Conservation (phyloP, 2,888 invertebrate species). For the Lutraria lutraria region DNA sequence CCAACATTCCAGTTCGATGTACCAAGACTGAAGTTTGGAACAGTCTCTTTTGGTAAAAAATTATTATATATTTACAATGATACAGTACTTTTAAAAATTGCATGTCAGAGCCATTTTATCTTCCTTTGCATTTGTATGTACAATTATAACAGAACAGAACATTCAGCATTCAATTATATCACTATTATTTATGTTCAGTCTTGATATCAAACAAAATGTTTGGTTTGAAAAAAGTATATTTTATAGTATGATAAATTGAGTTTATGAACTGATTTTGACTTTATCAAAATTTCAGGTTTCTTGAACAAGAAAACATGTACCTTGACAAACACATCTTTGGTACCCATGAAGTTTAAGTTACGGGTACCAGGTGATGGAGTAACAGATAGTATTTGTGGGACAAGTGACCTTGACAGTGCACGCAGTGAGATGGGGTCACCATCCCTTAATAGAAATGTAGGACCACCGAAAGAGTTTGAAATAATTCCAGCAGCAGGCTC, state of each 20-base stretch:
- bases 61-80: neutral
- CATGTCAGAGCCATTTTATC: too few species aligned
- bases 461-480: conserved; percentile 84
- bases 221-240: too few species aligned
- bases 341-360: conserved; percentile 86
- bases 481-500: conserved; percentile 84
- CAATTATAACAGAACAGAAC: neutral
- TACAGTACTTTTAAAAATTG: too few species aligned
- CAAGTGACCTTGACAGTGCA: conserved; percentile 78
- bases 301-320: conserved; percentile 80
- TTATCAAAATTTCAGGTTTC: conserved; percentile 79
- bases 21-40: conserved; percentile 85
- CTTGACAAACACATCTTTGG: conserved; percentile 86
- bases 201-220: too few species aligned
- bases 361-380: conserved; percentile 86
- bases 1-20: conserved; percentile 87
- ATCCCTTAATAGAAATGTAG: conserved; percentile 59
- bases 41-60: conserved; percentile 84
- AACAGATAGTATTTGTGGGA: conserved; percentile 81
- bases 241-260: too few species aligned
- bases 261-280: neutral
- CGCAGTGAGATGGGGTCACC: conserved; percentile 70
- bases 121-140: too few species aligned
- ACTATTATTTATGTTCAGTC: too few species aligned
- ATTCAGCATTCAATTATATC: neutral